A percentile compares a stretch with the other conserved stretches of the same genome.
Evolutionary conservation across 92 coral and sea anemone species (phyloP).

Genomic region (Metridium senile): DNA sequence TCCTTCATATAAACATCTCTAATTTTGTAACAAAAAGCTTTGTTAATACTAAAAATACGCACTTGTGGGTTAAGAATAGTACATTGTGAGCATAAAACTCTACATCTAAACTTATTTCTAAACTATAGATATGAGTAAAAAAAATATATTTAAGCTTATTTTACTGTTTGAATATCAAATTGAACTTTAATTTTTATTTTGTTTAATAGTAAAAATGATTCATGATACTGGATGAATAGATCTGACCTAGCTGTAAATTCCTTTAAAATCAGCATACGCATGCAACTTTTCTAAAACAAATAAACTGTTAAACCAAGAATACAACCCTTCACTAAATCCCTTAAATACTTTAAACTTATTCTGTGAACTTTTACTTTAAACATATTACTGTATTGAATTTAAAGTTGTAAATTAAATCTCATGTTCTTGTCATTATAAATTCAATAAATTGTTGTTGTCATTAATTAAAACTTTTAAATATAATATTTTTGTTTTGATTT

Average conservation of each 20-base stretch:
- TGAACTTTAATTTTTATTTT: too few relatives aligned
- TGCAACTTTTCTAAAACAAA: background rate
- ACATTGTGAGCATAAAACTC: too few relatives aligned
- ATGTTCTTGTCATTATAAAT: background rate
- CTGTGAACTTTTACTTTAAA: background rate
- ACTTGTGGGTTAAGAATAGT: too few relatives aligned
- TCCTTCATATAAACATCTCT: background rate
- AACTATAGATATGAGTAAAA: too few relatives aligned
- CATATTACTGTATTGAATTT: too few relatives aligned
- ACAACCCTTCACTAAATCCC: background rate
- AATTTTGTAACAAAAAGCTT: background rate
- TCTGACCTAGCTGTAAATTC: background rate
- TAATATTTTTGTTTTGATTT: background rate
- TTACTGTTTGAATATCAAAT: too few relatives aligned
- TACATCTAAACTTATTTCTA: too few relatives aligned
- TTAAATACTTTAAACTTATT: background rate
- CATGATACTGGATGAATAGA: too few relatives aligned
- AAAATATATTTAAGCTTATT: too few relatives aligned
- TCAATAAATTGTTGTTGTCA: background rate
- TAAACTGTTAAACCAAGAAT: background rate
- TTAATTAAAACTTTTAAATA: constrained; percentile 1
- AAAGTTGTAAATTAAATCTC: background rate
- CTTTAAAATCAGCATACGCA: background rate
- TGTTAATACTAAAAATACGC: too few relatives aligned
- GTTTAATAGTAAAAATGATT: too few relatives aligned